Conservation (phyloP, 2,797 vertebrate genomes). For the Urophycis tenuis region DNA sequence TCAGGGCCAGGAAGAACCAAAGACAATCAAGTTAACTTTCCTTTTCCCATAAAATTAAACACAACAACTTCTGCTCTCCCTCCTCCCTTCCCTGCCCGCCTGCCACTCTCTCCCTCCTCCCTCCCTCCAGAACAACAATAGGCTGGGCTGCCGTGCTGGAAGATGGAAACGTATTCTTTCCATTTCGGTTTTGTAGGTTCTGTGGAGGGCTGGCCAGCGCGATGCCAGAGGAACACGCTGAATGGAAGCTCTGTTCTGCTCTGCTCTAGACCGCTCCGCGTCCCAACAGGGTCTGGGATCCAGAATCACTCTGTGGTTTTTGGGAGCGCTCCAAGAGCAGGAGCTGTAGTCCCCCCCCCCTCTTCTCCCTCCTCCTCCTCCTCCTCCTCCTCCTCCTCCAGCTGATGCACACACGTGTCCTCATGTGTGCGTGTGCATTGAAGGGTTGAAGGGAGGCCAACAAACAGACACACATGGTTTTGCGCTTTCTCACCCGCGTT, state of each 20-base stretch:
- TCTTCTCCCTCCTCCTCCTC: conserved; percentile 10
- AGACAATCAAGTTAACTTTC: background rate
- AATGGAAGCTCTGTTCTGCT: conserved; percentile 70
- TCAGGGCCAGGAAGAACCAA: background rate
- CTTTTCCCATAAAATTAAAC: background rate
- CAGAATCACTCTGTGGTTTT: conserved; percentile 59
- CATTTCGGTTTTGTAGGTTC: conserved; percentile 47
- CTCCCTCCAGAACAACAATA: conserved; percentile 1
- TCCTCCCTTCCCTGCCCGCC: background rate
- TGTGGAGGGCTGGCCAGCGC: conserved; percentile 39
- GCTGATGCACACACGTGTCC: background rate
- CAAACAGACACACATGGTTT: conserved; percentile 15
- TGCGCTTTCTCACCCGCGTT: conserved; percentile 24
- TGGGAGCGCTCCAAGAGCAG: conserved; percentile 59
- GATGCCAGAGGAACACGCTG: conserved; percentile 64
- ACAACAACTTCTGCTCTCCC: background rate
- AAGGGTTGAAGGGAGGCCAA: background rate
- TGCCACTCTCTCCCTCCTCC: background rate
- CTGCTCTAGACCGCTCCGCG: conserved; percentile 45
- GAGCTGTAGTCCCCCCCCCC: conserved; percentile 42
- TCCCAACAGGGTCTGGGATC: conserved; percentile 48
- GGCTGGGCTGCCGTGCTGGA: conserved; percentile 30
- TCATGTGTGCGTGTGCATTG: background rate
- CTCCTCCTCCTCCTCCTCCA: background rate
- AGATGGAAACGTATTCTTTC: conserved; percentile 35